Conservation (phyloP, 2,888 invertebrate species). For the Elaeidobius kamerunicus region DNA sequence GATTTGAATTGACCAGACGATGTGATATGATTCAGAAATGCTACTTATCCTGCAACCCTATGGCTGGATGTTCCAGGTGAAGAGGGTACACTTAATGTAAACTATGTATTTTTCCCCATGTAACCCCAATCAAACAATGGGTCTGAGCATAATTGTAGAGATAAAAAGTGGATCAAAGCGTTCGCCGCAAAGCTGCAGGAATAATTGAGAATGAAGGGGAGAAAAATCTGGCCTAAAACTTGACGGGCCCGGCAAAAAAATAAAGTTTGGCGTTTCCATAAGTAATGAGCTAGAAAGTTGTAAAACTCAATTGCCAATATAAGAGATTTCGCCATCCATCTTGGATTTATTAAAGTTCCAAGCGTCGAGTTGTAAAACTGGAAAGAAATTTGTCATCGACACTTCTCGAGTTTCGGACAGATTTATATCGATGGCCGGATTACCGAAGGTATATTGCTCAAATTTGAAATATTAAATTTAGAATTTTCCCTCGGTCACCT, state of each 20-base stretch:
- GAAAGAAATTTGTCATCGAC: conserved; percentile 23
- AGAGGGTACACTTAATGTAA: no score
- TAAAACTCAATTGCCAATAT: conserved; percentile 29
- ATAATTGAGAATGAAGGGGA: conserved; percentile 17
- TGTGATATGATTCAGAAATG: no score
- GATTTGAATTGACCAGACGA: no score
- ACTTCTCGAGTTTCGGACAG: conserved; percentile 22
- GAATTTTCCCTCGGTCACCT: not conserved
- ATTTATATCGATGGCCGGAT: conserved; percentile 13
- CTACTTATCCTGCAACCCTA: no score
- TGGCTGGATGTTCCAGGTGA: no score
- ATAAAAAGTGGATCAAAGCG: conserved; percentile 4
- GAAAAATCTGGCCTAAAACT: conserved; percentile 19
- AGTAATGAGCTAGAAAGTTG: conserved; percentile 28
- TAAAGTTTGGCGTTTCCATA: conserved; percentile 27
- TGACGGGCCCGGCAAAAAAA: conserved; percentile 13
- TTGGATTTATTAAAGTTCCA: conserved; percentile 27
- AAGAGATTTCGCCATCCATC: conserved; percentile 28
- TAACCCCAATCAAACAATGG: no score
- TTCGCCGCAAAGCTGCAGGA: not conserved
- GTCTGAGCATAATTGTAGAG: no score
- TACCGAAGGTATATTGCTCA: not conserved
- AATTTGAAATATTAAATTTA: not conserved
- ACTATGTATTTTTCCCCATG: no score
- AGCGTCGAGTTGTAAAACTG: conserved; percentile 25